phyloP scores from a whole-genome alignment of 2,797 vertebrate genomes.

The Gymnodraco acuticeps region DNA sequence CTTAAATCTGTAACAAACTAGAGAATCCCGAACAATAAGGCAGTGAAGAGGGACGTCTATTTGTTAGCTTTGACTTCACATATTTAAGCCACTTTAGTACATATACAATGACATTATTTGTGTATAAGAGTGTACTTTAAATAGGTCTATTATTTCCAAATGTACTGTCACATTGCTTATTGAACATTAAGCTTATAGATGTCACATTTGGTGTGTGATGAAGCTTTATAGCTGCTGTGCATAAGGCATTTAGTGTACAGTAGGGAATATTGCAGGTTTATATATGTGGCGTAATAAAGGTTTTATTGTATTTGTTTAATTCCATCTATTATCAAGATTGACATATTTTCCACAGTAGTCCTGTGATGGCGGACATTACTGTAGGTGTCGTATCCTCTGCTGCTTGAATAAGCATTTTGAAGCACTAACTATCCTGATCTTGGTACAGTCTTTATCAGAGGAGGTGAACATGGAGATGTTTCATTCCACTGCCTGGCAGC shows the following conservation, averaged over 20 bases:
- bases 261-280: not conserved
- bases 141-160: not conserved
- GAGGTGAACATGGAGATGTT: conserved; percentile 43
- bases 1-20: conserved; percentile 24
- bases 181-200: conserved; percentile 27
- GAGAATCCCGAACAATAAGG: conserved; percentile 30
- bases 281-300: not conserved
- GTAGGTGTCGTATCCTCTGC: not conserved
- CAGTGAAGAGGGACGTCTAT: conserved; percentile 28
- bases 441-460: conserved; percentile 31
- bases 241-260: conserved; percentile 28
- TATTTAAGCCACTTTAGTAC: not conserved
- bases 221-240: conserved; percentile 56
- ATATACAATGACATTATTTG: not conserved
- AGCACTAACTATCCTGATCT: conserved; percentile 38
- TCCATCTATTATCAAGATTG: conserved; percentile 1
- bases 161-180: not conserved
- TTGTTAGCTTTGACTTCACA: conserved; percentile 10
- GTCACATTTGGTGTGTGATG: conserved; percentile 9
- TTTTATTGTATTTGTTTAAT: not conserved
- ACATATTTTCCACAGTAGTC: not conserved
- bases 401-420: conserved; percentile 25
- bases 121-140: not conserved
- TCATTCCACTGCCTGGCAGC: conserved; percentile 64
- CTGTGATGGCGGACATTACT: not conserved